A percentile compares a stretch with the other conserved stretches of the same genome.
phyloP scores from a whole-genome alignment of 2,113 vertebrate species.

The Antechinus stuartii region DNA sequence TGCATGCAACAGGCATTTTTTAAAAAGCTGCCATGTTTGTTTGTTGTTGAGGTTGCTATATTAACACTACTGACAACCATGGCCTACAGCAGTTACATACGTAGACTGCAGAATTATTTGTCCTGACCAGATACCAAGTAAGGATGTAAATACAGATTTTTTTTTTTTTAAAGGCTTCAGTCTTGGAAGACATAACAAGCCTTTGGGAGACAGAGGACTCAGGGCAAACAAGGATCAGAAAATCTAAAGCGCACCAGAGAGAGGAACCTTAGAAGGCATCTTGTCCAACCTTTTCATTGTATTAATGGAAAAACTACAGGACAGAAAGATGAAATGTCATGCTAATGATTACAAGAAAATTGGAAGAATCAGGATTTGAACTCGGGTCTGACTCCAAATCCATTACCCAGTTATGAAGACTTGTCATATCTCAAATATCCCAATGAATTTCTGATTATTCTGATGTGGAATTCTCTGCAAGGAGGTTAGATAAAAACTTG shows the following conservation, averaged over 20 bases:
- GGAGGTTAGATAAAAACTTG: neutral
- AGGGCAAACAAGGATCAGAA: neutral
- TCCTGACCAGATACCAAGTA: neutral
- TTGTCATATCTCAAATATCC: neutral
- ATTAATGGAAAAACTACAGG: neutral
- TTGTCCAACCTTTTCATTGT: neutral
- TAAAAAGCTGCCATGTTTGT: neutral
- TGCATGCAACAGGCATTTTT: neutral
- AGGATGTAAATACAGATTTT: neutral
- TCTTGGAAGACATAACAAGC: neutral
- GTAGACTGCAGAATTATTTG: neutral
- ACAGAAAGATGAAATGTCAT: neutral
- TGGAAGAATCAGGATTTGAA: neutral
- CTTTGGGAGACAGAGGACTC: neutral
- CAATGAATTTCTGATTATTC: neutral
- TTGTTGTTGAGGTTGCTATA: neutral
- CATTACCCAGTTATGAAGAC: neutral
- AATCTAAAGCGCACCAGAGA: neutral
- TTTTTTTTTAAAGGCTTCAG: neutral
- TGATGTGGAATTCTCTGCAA: neutral
- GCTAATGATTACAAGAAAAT: neutral
- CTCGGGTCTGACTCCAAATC: neutral
- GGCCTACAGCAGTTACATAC: neutral
- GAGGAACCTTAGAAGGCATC: neutral
- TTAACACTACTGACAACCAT: neutral